Conservation (phyloP, 2,888 invertebrate species). For the Gymnocheta viridis region DNA sequence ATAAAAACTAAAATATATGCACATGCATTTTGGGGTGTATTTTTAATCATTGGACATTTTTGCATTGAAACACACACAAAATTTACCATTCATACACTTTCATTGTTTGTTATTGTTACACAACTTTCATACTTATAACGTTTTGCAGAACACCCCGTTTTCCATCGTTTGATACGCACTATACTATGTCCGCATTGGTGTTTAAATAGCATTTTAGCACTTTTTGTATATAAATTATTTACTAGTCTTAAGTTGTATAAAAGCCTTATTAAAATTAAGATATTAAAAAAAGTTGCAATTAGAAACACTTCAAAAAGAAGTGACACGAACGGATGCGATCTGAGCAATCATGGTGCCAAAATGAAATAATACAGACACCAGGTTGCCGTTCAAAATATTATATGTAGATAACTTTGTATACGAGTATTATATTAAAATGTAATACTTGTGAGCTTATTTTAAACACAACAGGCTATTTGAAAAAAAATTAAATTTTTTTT, state of each 20-base stretch:
- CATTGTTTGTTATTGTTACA: constrained; percentile 5
- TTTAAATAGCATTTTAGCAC: background rate
- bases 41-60: constrained; percentile 48
- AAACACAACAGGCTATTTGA: no score
- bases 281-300: background rate
- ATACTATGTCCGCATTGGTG: background rate
- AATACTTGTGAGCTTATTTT: no score
- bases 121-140: background rate
- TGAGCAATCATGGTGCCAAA: background rate
- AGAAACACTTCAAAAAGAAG: no score
- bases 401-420: no score
- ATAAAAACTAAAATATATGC: constrained; percentile 55
- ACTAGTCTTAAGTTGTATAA: background rate
- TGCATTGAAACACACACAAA: constrained; percentile 12
- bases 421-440: no score
- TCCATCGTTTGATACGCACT: background rate
- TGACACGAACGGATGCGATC: background rate
- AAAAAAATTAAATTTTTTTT: no score
- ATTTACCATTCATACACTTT: background rate
- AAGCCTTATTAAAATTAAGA: background rate
- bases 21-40: constrained; percentile 51
- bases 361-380: no score
- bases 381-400: background rate
- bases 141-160: constrained; percentile 36
- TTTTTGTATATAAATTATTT: constrained; percentile 24